Evolutionary conservation across 2,113 vertebrate species (phyloP).

Genomic region (Rhinichthys klamathensis): DNA sequence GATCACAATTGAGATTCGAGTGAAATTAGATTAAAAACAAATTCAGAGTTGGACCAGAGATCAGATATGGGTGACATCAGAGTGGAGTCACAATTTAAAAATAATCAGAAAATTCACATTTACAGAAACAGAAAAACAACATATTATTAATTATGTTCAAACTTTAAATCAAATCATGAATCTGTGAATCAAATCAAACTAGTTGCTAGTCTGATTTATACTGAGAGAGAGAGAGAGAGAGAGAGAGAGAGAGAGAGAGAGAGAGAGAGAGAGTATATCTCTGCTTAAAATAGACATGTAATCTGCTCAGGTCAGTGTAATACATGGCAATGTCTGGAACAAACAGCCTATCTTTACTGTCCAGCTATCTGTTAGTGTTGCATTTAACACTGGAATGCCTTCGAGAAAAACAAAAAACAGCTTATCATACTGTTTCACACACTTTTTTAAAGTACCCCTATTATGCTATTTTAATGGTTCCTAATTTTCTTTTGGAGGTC

Average conservation of each 20-base stretch:
- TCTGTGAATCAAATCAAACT: not conserved
- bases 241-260: not conserved
- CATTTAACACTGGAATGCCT: too few relatives aligned
- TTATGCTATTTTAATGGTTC: too few relatives aligned
- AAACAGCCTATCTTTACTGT: not conserved
- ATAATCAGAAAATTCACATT: not conserved
- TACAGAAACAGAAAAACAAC: not conserved
- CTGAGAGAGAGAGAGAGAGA: not conserved
- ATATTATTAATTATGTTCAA: too few relatives aligned
- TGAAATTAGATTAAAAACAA: not conserved
- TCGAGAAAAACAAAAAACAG: too few relatives aligned
- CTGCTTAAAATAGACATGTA: constrained; percentile 33
- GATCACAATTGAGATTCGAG: not conserved
- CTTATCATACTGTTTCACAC: too few relatives aligned
- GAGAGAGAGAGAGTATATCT: not conserved
- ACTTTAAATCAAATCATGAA: not conserved
- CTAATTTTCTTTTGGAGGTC: too few relatives aligned
- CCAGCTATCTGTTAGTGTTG: not conserved
- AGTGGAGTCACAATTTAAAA: not conserved
- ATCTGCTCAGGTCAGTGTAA: constrained; percentile 3
- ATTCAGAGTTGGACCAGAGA: not conserved
- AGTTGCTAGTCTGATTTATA: not conserved
- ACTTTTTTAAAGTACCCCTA: too few relatives aligned
- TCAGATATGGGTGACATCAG: not conserved
- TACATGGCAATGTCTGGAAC: not conserved